Evolutionary conservation across 1,140 invertebrate genomes (phyloP), one percentile per base, ranked within the genome.

Genomic region (Leptinotarsa undecemlineata): DNA sequence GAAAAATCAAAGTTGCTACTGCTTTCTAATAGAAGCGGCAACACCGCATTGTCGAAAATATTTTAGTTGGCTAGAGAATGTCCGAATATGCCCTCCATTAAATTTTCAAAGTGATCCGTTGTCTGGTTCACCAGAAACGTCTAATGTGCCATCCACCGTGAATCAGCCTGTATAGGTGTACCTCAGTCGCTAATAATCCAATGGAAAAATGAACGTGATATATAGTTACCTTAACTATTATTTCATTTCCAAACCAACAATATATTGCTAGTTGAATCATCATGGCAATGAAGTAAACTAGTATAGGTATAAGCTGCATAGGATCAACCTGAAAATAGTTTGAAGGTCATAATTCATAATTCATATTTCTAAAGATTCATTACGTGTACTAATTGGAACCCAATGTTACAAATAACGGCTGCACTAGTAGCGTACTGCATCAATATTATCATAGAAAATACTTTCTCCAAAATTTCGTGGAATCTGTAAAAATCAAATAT

Each of bases 161-260:
- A n/a, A n/a, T n/a, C n/a, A n/a, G n/a, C n/a, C n/a, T 6, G 6
- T 33, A 33, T 33, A 33, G 26, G 5, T 33, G 26, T 33, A 33
- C 26, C 26, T 33, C 26, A 33, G 5, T 33, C 26, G 26, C 26
- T 33, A 33, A 33, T 26, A 33, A 33, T 33, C 26, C 26, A 33
- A 33, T 33, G 14, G 19, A 33, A 1, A 33, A 33, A 33, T 33
- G 26, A 33, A 33, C 6, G 26, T 33, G 26, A 33, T 64, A 73
- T 70, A 62, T 23, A 19, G 48, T 21, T 64, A 76, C 76, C 71
- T 78, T 73, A 21, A 76, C 72, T 51, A 76, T 74, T 51, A 78
- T 72, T 48, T 77, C 71, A 26, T 81, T 79, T 4, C 80, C 80
- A 67, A 77, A 80, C 80, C 80, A 81, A 68, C 80, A 80, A 73